Percentiles rank a stretch among this genome's conserved stretches.
phyloP scores from a whole-genome alignment of 1,140 invertebrate genomes.

The Lepidurus arcticus region DNA sequence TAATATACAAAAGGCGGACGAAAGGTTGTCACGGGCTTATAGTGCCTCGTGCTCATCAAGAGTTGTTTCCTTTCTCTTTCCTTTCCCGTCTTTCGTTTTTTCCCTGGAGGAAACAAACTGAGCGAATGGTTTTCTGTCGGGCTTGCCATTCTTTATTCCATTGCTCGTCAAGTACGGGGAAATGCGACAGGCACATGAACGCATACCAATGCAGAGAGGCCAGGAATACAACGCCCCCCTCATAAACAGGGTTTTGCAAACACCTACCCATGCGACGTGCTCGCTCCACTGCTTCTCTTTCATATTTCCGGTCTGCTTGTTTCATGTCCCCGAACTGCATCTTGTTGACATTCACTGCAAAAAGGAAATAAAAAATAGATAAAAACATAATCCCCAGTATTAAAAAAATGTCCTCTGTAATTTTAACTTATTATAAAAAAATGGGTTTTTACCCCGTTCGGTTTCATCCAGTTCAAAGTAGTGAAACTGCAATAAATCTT shows the following conservation, averaged over 20 bases:
- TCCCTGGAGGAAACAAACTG: no score
- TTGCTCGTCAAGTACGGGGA: no score
- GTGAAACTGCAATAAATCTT: constrained; percentile 69
- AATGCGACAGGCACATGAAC: neutral
- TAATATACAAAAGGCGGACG: neutral
- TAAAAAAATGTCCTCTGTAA: neutral
- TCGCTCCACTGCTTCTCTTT: constrained; percentile 73
- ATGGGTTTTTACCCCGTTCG: constrained; percentile 57
- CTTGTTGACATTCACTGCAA: constrained; percentile 80
- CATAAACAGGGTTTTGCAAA: neutral
- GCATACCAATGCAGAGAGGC: constrained; percentile 27
- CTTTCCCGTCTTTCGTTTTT: no score
- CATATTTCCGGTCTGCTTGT: constrained; percentile 75
- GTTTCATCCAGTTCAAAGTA: constrained; percentile 91
- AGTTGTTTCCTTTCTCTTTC: no score
- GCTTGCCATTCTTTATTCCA: no score
- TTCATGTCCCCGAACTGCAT: constrained; percentile 83
- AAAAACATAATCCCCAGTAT: constrained; percentile 27
- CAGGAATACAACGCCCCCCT: neutral
- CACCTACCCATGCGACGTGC: constrained; percentile 63
- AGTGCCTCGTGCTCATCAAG: constrained; percentile 1
- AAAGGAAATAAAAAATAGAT: constrained; percentile 37
- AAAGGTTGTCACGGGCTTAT: neutral
- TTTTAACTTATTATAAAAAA: neutral
- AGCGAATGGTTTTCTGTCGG: no score